Evolutionary conservation across 2,113 vertebrate genomes (phyloP).

Genomic region (Puma concolor): DNA sequence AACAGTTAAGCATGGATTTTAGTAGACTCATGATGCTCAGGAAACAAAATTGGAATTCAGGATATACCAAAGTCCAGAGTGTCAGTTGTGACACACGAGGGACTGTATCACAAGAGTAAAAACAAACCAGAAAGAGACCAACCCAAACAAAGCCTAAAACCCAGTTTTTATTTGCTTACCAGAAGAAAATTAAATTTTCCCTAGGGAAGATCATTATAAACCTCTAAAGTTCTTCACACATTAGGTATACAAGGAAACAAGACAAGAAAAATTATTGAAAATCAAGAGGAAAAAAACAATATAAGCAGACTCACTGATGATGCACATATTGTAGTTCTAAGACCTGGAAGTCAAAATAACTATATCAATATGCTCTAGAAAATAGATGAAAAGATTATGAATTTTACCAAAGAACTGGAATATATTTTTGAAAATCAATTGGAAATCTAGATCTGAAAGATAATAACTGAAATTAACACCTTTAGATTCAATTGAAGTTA

Average conservation of each 20-base stretch:
- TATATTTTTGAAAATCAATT: not conserved
- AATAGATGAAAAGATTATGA: not conserved
- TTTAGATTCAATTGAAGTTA: not conserved
- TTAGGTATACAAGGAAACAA: not conserved
- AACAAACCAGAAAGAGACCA: not conserved
- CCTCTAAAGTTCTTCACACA: not conserved
- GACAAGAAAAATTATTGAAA: not conserved
- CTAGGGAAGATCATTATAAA: not conserved
- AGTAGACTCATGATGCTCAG: not conserved
- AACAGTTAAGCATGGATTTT: not conserved
- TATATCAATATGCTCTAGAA: not conserved
- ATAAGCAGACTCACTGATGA: not conserved
- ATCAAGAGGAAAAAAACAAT: not conserved
- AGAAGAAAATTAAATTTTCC: not conserved
- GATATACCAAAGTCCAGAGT: not conserved
- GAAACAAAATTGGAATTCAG: not conserved
- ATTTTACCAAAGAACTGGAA: not conserved
- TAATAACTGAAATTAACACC: not conserved
- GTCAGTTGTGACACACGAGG: not conserved
- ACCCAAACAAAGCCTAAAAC: not conserved
- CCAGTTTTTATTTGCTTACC: not conserved
- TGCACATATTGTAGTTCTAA: not conserved
- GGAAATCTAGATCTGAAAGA: not conserved
- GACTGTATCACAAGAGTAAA: not conserved
- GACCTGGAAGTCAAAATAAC: not conserved